Evolutionary conservation across 1,140 invertebrate species (phyloP), one percentile per base, ranked within the genome.

Genomic region (Panulirus ornatus): DNA sequence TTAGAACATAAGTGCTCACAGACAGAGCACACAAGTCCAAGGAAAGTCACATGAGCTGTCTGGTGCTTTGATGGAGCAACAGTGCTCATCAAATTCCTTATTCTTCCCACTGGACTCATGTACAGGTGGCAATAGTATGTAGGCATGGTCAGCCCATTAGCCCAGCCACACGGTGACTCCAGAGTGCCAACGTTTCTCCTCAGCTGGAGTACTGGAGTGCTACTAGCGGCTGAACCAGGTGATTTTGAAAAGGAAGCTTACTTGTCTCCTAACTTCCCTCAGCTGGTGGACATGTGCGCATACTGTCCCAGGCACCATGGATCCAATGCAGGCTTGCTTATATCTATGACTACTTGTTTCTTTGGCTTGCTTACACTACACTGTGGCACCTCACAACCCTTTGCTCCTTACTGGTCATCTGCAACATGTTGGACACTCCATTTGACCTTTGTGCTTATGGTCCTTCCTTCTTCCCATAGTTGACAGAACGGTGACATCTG

Each of bases 321-420:
- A 76, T 78, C 85, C 88, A 89, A 82, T 83, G 81, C 81, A 83
- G 88, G 79, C 78, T 86, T 89, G 79, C 88, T 89, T 89, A 89
- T 75, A 89, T 89, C 88, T 89, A 89, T 89, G 88, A 89, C 88
- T 89, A 89, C 88, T 89, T 73, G 81, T 89, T 89, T 89, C 88
- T 89, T 89, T 89, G 88, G 88, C 88, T 89, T 89, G 88, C 88
- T 89, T 89, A 89, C 88, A 89, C 88, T 89, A 89, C 88, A 83
- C 81, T 89, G 81, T 71, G 88, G 79, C 66, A 83, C 88, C 88
- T 89, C 88, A 83, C 88, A 83, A 89, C 88, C 88, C 87, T 84
- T 70, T 83, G 47, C 47, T 83, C 88, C 88, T 40, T 42, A 75
- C 44, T 71, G 78, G 66, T 81, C 73, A 36, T 73, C 70, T 58